These are phyloP conservation scores for Rotaria macrura DNA, from an alignment of 2,888 invertebrate genomes.

Conservation along the genomic window DNA sequence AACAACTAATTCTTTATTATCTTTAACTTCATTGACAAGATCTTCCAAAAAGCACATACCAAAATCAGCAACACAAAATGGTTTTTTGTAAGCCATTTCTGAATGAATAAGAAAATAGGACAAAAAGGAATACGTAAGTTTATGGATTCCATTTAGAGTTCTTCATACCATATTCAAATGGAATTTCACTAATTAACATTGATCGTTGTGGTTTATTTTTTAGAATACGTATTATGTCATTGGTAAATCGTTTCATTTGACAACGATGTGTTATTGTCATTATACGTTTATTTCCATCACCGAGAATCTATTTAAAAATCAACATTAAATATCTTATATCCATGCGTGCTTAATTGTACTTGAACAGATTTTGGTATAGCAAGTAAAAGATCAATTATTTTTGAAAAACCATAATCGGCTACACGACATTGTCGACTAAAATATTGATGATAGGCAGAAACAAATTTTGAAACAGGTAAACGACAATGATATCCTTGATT, in stretches of 20 bases:
- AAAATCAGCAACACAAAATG: slow-evolving; percentile 70
- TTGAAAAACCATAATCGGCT: slow-evolving; percentile 34
- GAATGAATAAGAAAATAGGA: neutral
- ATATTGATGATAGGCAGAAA: slow-evolving; percentile 32
- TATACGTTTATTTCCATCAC: slow-evolving; percentile 8
- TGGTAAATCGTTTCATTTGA: slow-evolving; percentile 39
- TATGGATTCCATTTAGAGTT: neutral
- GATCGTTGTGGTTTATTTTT: slow-evolving; percentile 71
- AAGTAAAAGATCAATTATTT: slow-evolving; percentile 30
- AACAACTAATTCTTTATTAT: slow-evolving; percentile 16
- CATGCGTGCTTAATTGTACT: neutral
- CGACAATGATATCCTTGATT: slow-evolving; percentile 62
- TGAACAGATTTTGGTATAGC: slow-evolving; percentile 32
- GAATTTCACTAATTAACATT: slow-evolving; percentile 60
- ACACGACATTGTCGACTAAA: slow-evolving; percentile 33
- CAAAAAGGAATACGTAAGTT: neutral
- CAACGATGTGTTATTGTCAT: slow-evolving; percentile 30
- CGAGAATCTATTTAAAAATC: slow-evolving; percentile 23
- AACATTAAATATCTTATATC: too few species aligned
- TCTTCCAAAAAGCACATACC: slow-evolving; percentile 68
- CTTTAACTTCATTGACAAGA: slow-evolving; percentile 53
- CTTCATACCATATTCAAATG: slow-evolving; percentile 57
- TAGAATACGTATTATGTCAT: slow-evolving; percentile 73
- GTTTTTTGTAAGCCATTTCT: slow-evolving; percentile 48
- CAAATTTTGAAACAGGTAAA: slow-evolving; percentile 31